Conservation (phyloP, 2,797 vertebrate species). For the Pachyuromys duprasi region DNA sequence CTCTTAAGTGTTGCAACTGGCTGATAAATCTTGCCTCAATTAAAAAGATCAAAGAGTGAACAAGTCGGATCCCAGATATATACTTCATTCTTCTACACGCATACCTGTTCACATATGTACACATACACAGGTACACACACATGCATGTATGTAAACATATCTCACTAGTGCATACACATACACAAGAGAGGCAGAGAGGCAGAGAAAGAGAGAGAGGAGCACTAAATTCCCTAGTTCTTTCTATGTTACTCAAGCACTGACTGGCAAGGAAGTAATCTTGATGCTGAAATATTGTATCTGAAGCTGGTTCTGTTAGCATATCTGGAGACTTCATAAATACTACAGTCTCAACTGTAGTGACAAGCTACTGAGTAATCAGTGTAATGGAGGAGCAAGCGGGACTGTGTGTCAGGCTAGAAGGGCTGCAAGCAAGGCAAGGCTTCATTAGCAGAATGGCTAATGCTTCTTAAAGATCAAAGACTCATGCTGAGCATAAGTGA, state of each 20-base stretch:
- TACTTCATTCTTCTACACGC: not conserved
- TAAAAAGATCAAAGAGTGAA: not conserved
- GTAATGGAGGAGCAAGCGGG: not conserved
- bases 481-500: not conserved
- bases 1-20: not conserved
- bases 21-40: not conserved
- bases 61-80: not conserved
- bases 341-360: not conserved
- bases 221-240: not conserved
- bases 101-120: not conserved
- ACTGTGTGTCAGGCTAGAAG: not conserved
- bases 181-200: no score
- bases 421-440: not conserved
- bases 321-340: not conserved
- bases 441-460: not conserved
- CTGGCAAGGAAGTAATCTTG: not conserved
- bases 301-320: not conserved
- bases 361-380: not conserved
- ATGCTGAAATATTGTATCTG: not conserved
- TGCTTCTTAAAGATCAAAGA: constrained; percentile 42
- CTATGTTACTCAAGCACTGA: not conserved
- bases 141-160: not conserved
- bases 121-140: not conserved
- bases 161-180: not conserved
- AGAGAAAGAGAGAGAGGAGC: not conserved